Evolutionary conservation across 2,113 vertebrate species (phyloP).

Genomic region (Neolamprologus ventralis): DNA sequence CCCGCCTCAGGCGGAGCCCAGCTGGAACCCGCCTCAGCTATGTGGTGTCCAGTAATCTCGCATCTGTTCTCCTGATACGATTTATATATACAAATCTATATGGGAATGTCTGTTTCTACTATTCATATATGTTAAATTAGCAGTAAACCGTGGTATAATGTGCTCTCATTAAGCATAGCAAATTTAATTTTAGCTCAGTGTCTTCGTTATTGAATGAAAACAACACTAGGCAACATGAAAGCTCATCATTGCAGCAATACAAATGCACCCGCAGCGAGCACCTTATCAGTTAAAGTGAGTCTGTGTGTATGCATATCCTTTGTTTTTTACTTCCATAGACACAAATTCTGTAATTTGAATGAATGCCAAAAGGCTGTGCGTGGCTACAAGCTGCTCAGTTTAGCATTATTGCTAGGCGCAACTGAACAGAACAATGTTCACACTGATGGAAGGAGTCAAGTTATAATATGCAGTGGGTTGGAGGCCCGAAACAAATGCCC

Average conservation of each 20-base stretch:
- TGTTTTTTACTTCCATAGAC: neutral
- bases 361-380: constrained; percentile 5
- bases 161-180: neutral
- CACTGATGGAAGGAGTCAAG: constrained; percentile 7
- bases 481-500: constrained; percentile 54
- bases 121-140: neutral
- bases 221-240: neutral
- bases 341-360: constrained; percentile 15
- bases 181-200: neutral
- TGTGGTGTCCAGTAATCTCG: neutral
- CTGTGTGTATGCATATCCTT: neutral
- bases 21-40: neutral
- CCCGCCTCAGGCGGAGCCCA: neutral
- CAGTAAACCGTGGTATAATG: neutral
- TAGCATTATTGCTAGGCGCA: constrained; percentile 17
- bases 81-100: neutral
- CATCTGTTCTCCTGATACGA: neutral
- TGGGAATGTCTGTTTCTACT: neutral
- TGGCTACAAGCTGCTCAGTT: neutral
- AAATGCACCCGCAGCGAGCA: constrained; percentile 13
- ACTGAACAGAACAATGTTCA: constrained; percentile 30
- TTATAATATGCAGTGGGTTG: constrained; percentile 38
- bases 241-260: neutral
- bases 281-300: neutral
- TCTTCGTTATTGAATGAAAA: constrained; percentile 9